A percentile compares a stretch with the other conserved stretches of the same genome.
Evolutionary conservation across 2,113 vertebrate genomes (phyloP).

Genomic region (Ramphastos sulfuratus): DNA sequence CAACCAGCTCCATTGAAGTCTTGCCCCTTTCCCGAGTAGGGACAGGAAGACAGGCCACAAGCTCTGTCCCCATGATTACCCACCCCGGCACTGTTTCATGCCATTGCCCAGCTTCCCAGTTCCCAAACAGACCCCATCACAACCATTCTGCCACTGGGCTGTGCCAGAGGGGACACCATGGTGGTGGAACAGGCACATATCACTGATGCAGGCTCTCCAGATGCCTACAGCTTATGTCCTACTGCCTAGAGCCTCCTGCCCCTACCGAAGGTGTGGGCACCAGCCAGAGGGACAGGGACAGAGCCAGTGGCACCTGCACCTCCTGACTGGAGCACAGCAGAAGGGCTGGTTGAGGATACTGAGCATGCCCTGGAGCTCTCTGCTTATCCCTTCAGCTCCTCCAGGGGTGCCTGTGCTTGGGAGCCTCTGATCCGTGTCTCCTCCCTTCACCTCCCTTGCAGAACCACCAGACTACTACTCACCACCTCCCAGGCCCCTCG

Average conservation of each 20-base stretch:
- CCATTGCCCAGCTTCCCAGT: background rate
- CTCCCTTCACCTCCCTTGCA: background rate
- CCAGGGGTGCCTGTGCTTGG: background rate
- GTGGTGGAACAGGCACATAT: background rate
- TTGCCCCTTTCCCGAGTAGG: background rate
- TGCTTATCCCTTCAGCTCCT: conserved; percentile 16
- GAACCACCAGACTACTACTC: background rate
- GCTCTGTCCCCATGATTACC: accelerated
- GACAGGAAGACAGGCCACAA: background rate
- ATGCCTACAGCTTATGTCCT: background rate
- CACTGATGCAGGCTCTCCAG: accelerated
- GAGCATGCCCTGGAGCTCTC: background rate
- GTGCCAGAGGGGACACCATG: background rate
- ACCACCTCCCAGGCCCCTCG: background rate
- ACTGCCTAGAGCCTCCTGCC: too few relatives aligned
- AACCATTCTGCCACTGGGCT: background rate
- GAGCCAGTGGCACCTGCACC: background rate
- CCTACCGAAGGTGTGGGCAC: too few relatives aligned
- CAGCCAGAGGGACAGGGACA: background rate
- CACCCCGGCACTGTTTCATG: accelerated
- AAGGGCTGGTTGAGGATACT: background rate
- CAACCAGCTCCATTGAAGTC: background rate
- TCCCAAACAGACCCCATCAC: background rate
- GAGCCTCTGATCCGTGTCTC: background rate
- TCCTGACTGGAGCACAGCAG: background rate